Base-by-base conservation (phyloP, 2,888 invertebrate genomes). In the Rutpela maculata region DNA sequence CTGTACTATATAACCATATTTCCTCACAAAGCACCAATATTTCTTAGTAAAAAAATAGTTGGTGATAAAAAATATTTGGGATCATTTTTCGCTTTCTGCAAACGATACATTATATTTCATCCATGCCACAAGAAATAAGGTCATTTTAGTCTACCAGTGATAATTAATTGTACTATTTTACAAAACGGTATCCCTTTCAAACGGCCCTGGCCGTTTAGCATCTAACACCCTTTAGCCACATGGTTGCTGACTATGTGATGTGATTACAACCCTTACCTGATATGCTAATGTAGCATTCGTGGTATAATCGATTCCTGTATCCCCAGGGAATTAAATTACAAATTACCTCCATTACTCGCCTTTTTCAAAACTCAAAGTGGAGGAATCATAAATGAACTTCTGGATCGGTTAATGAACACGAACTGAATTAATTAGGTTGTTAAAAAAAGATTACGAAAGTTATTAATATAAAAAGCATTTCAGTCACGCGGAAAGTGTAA, bases 251-350 rank as follows among this genome's bases (percentile, higher is more conserved):
- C 18, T 18, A 50, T 68, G 50, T 68, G 50, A 68, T 68, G 68
- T 22, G 68, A 68, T 68, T 55, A 68, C 19, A 26, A 50, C 50
- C 68, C 68, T 68, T 57, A 68, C 50, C 68, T n/a, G 68, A 26
- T 68, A 68, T 50, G 22, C 68, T 55, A 68, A 68, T 68, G 43
- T 43, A 15, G 38, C 63, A 65, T 65, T 65, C 10, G 38, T 9
- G 35, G 19, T 65, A n/a, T 26, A 65, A 65, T 65, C 19, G 63
- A 65, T 65, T 65, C 38, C 35, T 38, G 38, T 11, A 35, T 18
- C 38, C 63, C 63, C 4, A n/a, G 63, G 63, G 60, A 19, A 60
- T 60, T 22, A 60, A 60, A 60, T 60, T 60, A 60, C 60, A 60
- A 60, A 60, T 60, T 43, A 43, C 43, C 43, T 43, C 15, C 12